Base-by-base conservation (phyloP, 1,140 invertebrate genomes). In the Zaprionus inermis region DNA sequence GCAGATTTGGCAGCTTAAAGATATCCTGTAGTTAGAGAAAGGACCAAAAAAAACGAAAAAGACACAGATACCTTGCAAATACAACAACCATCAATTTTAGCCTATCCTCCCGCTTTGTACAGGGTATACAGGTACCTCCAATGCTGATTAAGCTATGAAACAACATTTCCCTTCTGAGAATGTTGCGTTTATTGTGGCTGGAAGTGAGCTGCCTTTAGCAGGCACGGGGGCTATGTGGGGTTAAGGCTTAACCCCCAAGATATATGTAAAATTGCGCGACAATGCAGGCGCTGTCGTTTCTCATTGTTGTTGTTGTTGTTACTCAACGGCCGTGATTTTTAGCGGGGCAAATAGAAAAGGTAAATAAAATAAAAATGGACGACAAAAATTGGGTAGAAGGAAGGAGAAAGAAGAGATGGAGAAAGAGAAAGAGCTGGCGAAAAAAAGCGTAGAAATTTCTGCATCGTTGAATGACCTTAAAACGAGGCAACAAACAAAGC, bases 291-390 rank as follows among this genome's bases (percentile, higher is more conserved):
- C 28, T 61, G 58, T 16, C 28, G 14, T 38, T 60, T 1, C 44
- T 11, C 44, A 18, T 49, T 49, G 44, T 49, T 22, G 30, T 34
- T 24, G 38, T 69, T 69, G 57, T 63, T 69, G 49, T 54, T 69
- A n/a, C 11, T 44, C 49, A 63, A 30, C 49, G 49, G 49, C 58
- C 58, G 58, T 70, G 67, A 70, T 70, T 70, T 63, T 70, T 24
- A 11, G 49, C 24, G 10, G 4, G 22, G 51, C 59, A 3, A 38
- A 60, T 49, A 59, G 44, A 51, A 59, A 41, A 60, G 57, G 57
- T 69, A 54, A 60, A 61, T 41, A 18, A 44, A 69, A 60, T 34
- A 32, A 58, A 58, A 44, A 44, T 16, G 22, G 41, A 51, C 9
- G 20, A 51, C 24, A 51, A 54, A 52, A 44, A 38, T 41, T 38